Base-by-base conservation (phyloP, 2,888 invertebrate genomes). In the Luffia ferchaultella region DNA sequence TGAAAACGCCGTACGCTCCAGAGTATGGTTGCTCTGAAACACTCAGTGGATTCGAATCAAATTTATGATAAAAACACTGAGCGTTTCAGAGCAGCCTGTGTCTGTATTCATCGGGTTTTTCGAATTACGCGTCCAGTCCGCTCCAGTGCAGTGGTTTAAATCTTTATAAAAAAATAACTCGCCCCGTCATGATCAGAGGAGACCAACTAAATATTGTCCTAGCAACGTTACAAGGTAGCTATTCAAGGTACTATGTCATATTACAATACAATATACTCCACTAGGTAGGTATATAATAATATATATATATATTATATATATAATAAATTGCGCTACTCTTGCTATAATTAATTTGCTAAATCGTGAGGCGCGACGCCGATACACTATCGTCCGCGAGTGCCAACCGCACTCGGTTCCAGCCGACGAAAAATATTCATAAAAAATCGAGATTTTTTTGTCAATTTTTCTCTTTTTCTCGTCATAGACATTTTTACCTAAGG, bases 121-220 rank as follows among this genome's bases (percentile, higher is more conserved):
- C n/a, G n/a, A n/a, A n/a, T n/a, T n/a, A n/a, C n/a, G n/a, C n/a
- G n/a, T n/a, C n/a, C n/a, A n/a, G 30, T 30, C 30, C 30, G 30
- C 5, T 12, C 30, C 12, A 30, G 30, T 30, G 12, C 30, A 30
- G 30, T 30, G 30, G 30, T 30, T 30, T 30, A 3, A 30, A 30
- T 30, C 30, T 30, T 30, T 12, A 30, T 30, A 30, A 30, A 30
- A 30, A 30, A 30, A 30, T 30, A 30, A 30, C 30, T 30, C 30
- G 30, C 30, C 30, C 30, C 30, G 30, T 30, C 30, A 3, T 30
- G 30, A 7, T 30, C 30, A 30, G 30, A 30, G 30, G 30, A 30
- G 30, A 73, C 67, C 72, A 78, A 73, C 68, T 70, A 64, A 68
- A 76, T 74, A 79, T 77, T 76, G 73, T 74, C 79, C 79, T 77